Evolutionary conservation across 2,888 invertebrate genomes (phyloP), one percentile per base, ranked within the genome.

Genomic region (Orthonychiurus folsomi): DNA sequence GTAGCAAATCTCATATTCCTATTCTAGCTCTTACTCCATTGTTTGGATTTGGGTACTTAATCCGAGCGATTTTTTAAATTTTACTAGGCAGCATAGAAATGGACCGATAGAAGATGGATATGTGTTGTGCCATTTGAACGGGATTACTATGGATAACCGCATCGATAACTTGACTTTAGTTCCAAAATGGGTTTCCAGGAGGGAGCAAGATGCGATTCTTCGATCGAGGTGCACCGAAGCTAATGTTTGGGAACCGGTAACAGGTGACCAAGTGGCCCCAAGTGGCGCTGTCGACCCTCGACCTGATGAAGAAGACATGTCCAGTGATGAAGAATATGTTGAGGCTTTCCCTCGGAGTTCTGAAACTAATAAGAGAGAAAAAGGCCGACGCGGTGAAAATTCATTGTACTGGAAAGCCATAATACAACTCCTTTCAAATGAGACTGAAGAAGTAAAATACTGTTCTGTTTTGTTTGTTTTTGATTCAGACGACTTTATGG

Each of bases 391-490:
- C 57, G 73, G 76, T 61, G 79, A 80, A 66, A 77, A 78, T 73
- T 76, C 77, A 61, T 70, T 80, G 18, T 80, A 80, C 69, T 80
- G 80, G 80, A 76, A 79, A 57, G 80, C 80, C 20, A 79, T 80
- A 21, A 78, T 78, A 60, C 79, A 80, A 68, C 73, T 80, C 59
- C 78, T 80, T 26, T 75, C 76, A 55, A 79, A 79, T 68, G 78
- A 75, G 55, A 73, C 75, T 61, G 76, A 76, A 65, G 76, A 76
- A 73, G 69, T 71, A 64, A 56, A 2, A 21, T 21, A 12, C 18
- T 20, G 21, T 5, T n/a, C n/a, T 2, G 18, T 15, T 20, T 24
- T 56, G 18, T 20, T 25, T 28, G 37, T 47, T 20, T 25, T 56
- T 56, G 5, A 25, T 52, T 26, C 25, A 3, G n/a, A n/a, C n/a